Percentiles rank a stretch among this genome's conserved stretches.
Conservation (phyloP, 2,113 vertebrate species). For the Clarias magur region DNA sequence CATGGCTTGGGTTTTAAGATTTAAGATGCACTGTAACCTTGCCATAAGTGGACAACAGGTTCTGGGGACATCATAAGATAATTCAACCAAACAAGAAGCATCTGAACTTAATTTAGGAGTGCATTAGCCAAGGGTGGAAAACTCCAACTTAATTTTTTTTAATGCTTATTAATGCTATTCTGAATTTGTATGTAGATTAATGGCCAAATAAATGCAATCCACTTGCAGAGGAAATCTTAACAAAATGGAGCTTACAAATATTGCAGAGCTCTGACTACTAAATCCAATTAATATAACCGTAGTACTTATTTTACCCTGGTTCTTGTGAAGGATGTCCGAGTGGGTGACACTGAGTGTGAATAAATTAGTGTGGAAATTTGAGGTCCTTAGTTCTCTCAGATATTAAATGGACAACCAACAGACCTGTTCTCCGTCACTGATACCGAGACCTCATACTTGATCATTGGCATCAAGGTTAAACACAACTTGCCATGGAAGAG, state of each 20-base stretch:
- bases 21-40: not conserved
- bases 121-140: not conserved
- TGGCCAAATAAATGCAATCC: not conserved
- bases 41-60: not conserved
- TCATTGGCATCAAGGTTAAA: not conserved
- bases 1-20: not conserved
- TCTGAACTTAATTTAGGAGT: not conserved
- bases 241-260: not conserved
- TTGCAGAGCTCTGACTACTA: not conserved
- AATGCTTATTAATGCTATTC: not conserved
- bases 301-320: not conserved
- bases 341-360: not conserved
- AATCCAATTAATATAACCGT: not conserved
- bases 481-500: not conserved
- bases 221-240: not conserved
- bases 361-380: not conserved
- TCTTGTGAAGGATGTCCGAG: not conserved
- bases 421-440: not conserved
- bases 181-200: not conserved
- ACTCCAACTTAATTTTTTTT: not conserved
- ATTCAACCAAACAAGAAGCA: not conserved
- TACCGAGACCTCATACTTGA: not conserved
- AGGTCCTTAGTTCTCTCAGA: not conserved
- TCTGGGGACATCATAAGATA: not conserved
- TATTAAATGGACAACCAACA: not conserved